Evolutionary conservation across 2,113 vertebrate species (phyloP).

Genomic region (Pontoporia blainvillei): DNA sequence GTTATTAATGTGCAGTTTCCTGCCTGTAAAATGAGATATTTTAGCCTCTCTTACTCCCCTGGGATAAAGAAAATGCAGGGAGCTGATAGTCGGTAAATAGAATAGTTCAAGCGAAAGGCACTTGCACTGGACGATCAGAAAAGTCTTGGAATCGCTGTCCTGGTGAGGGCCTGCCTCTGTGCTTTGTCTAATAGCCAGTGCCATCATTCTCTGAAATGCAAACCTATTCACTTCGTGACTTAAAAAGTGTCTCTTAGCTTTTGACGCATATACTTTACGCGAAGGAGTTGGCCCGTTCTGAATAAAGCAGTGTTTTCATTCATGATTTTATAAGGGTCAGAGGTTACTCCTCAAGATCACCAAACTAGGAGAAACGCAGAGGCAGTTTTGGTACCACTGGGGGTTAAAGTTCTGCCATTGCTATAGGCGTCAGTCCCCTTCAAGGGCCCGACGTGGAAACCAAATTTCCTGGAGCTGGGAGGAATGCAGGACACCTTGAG

Average conservation of each 20-base stretch:
- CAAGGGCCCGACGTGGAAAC: not conserved
- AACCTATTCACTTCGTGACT: not conserved
- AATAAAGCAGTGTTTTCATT: not conserved
- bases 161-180: not conserved
- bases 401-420: not conserved
- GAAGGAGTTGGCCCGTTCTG: not conserved
- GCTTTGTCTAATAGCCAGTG: not conserved
- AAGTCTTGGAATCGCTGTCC: not conserved
- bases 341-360: not conserved
- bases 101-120: not conserved
- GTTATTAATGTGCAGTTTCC: not conserved
- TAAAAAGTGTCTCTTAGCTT: not conserved
- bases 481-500: not conserved
- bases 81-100: not conserved
- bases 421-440: not conserved
- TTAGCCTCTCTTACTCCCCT: not conserved
- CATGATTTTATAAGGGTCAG: not conserved
- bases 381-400: not conserved
- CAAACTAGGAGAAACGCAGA: not conserved
- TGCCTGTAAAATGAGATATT: not conserved
- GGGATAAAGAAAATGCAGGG: not conserved
- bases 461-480: not conserved
- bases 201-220: not conserved
- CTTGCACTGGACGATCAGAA: not conserved
- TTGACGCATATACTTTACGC: not conserved